Percentiles rank a stretch among this genome's conserved stretches.
These are phyloP conservation scores for Altica lythri DNA, from an alignment of 2,888 invertebrate genomes.

Conservation along the genomic window DNA sequence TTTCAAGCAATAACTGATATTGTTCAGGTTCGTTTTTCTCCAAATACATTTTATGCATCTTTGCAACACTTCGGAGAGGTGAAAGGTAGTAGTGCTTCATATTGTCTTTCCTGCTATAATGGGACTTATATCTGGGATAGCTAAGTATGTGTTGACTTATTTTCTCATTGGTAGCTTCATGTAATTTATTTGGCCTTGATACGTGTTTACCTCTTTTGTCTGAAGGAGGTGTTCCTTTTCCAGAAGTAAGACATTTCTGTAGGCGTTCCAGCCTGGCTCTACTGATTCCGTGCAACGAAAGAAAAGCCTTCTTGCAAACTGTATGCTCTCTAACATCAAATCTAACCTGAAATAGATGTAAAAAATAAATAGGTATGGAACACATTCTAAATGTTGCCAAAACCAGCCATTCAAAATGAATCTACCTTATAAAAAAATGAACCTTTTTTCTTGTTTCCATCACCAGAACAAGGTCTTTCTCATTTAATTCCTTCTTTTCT, in stretches of 20 bases:
- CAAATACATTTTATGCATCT: neutral
- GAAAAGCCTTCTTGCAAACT: neutral
- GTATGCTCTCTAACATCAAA: neutral
- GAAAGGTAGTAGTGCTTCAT: no score
- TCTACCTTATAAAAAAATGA: no score
- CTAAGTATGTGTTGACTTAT: neutral
- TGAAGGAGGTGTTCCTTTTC: neutral
- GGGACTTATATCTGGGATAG: neutral
- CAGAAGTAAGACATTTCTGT: neutral
- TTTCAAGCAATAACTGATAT: neutral
- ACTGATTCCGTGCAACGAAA: neutral
- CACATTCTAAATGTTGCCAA: no score
- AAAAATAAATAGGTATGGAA: no score
- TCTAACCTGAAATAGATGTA: neutral
- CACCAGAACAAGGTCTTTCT: no score
- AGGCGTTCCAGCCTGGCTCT: neutral
- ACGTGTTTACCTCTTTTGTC: neutral
- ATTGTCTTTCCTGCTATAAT: no score
- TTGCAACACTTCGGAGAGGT: neutral
- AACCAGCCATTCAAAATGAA: no score
- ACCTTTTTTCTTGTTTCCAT: no score
- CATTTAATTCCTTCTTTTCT: no score
- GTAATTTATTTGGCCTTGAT: neutral
- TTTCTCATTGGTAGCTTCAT: neutral
- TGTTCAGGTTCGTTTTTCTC: neutral